Conservation (phyloP, 2,797 vertebrate species). For the Sebastes iracundus region DNA sequence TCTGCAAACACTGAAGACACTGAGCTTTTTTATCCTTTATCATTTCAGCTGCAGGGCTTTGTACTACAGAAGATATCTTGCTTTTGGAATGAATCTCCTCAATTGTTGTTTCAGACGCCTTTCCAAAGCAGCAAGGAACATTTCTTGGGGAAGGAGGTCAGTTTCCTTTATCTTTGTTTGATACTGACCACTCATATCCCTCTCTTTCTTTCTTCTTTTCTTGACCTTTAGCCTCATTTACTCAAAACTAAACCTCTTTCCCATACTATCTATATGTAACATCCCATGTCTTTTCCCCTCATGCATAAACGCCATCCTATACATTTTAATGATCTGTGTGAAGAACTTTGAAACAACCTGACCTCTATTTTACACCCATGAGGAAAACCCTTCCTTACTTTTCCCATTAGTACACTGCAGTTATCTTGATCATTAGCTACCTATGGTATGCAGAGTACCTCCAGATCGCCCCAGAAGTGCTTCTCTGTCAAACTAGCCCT, state of each 20-base stretch:
- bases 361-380: conserved; percentile 56
- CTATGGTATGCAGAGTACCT: conserved; percentile 20
- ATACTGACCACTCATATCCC: neutral
- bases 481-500: conserved; percentile 14
- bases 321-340: conserved; percentile 31
- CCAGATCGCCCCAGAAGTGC: conserved; percentile 4
- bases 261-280: neutral
- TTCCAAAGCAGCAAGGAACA: neutral
- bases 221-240: neutral
- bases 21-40: neutral
- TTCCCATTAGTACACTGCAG: neutral
- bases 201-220: neutral
- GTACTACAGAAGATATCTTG: neutral
- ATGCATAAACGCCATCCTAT: neutral
- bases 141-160: neutral
- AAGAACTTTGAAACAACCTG: conserved; percentile 17
- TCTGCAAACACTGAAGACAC: neutral
- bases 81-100: neutral
- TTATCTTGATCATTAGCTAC: conserved; percentile 46
- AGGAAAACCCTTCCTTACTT: conserved; percentile 17
- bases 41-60: neutral
- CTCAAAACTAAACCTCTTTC: neutral
- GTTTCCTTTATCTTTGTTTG: neutral
- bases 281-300: neutral
- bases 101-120: conserved; percentile 11